A percentile compares a stretch with the other conserved stretches of the same genome.
Conservation (phyloP, 2,113 vertebrate genomes). For the Labrus mixtus region DNA sequence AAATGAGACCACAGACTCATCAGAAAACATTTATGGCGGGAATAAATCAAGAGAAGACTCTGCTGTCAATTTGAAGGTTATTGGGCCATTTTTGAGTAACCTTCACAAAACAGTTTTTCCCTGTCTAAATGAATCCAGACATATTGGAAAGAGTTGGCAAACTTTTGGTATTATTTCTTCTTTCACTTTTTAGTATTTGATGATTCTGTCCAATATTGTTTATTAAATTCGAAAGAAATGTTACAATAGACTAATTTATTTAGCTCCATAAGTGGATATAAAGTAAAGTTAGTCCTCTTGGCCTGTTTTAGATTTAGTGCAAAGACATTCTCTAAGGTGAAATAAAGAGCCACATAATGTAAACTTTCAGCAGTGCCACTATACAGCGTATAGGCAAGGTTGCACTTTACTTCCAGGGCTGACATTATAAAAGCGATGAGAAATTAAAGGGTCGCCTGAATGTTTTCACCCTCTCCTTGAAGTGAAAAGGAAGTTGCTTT, state of each 20-base stretch:
- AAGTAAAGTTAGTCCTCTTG: neutral
- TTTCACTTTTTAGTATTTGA: too few relatives aligned
- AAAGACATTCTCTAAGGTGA: neutral
- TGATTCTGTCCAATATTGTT: too few relatives aligned
- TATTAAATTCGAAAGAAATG: too few relatives aligned
- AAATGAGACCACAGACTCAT: too few relatives aligned
- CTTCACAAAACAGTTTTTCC: too few relatives aligned
- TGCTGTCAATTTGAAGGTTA: too few relatives aligned
- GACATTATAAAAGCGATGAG: neutral
- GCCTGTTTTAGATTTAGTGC: neutral
- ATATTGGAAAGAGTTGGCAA: too few relatives aligned
- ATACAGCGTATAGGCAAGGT: neutral
- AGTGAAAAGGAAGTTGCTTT: conserved; percentile 1
- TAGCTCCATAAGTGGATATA: neutral
- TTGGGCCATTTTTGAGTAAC: too few relatives aligned
- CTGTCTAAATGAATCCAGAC: too few relatives aligned
- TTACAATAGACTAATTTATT: neutral
- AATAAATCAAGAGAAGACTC: too few relatives aligned
- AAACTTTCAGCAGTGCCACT: neutral
- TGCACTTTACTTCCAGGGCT: neutral
- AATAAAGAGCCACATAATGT: neutral
- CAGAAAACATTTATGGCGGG: too few relatives aligned
- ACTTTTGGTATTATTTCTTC: too few relatives aligned
- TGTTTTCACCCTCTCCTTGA: conserved; percentile 20
- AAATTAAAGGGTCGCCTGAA: conserved; percentile 13